Percentiles rank a stretch among this genome's conserved stretches.
phyloP scores from a whole-genome alignment of 2,797 vertebrate genomes.

The Iguana delicatissima region DNA sequence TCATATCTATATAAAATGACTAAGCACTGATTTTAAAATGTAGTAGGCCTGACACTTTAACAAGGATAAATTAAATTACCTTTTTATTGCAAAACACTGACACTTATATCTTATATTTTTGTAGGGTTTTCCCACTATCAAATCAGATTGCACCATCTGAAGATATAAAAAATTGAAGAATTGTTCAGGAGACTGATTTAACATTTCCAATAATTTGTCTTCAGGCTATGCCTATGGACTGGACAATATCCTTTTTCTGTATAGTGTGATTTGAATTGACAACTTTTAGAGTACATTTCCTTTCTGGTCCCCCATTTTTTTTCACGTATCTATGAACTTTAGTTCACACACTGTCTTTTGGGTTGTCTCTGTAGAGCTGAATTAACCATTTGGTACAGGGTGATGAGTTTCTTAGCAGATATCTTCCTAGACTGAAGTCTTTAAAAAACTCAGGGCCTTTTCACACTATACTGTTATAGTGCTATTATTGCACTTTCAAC shows the following conservation, averaged over 20 bases:
- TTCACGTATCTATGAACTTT: background rate
- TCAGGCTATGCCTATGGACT: slow-evolving; percentile 4
- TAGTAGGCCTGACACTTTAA: slow-evolving; percentile 15
- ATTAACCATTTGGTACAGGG: background rate
- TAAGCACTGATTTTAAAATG: slow-evolving; percentile 45
- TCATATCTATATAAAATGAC: slow-evolving; percentile 51
- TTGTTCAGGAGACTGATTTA: background rate
- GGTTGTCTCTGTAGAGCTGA: background rate
- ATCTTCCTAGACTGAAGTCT: background rate
- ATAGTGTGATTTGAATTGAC: background rate
- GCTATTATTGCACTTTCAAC: too few species aligned
- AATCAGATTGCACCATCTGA: slow-evolving; percentile 35
- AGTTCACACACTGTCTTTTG: background rate
- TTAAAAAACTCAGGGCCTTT: background rate
- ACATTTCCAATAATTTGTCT: background rate
- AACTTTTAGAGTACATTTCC: background rate
- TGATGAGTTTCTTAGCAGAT: background rate
- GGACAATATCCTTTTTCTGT: background rate
- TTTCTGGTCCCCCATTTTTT: background rate
- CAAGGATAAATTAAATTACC: slow-evolving; percentile 45
- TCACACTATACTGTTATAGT: too few species aligned
- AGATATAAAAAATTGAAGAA: slow-evolving; percentile 42
- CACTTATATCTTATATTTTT: background rate
- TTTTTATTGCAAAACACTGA: slow-evolving; percentile 16
- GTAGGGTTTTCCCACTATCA: slow-evolving; percentile 32